phyloP scores from a whole-genome alignment of 2,113 vertebrate genomes.

The Ciconia stormi region DNA sequence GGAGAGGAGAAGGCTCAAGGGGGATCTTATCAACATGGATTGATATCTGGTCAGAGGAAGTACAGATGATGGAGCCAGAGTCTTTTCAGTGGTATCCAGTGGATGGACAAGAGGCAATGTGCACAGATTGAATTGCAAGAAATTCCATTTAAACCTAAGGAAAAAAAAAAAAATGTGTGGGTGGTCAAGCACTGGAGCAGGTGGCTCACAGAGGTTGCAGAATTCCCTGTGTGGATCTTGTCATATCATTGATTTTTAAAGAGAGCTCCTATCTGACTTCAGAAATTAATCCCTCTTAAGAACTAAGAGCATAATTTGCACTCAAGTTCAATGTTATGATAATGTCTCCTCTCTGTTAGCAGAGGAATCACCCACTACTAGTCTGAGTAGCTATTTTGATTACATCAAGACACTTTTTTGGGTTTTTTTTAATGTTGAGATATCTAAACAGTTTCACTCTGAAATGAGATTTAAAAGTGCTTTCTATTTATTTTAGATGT shows the following conservation, averaged over 20 bases:
- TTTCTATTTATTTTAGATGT: not conserved
- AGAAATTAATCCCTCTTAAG: not conserved
- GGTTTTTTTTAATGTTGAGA: not conserved
- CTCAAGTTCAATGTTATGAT: not conserved
- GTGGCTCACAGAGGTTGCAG: not conserved
- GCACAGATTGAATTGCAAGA: not conserved
- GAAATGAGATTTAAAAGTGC: not conserved
- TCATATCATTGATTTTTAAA: not conserved
- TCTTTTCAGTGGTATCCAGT: not conserved
- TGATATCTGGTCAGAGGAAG: not conserved
- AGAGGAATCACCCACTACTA: not conserved
- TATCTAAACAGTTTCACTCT: not conserved
- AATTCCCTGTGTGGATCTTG: not conserved
- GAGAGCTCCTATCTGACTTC: not conserved
- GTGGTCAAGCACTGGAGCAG: not conserved
- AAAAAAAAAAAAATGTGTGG: not conserved
- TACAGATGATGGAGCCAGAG: not conserved
- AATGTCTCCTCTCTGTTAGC: not conserved
- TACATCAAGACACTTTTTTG: not conserved
- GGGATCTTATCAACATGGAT: not conserved
- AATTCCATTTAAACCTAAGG: not conserved
- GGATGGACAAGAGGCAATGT: not conserved
- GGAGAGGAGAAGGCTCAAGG: not conserved
- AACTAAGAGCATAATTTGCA: not conserved
- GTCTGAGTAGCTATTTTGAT: not conserved